These are phyloP conservation scores for Heliocidaris tuberculata DNA, from an alignment of 35 echinoderm and acorn worm genomes.

Conservation along the genomic window DNA sequence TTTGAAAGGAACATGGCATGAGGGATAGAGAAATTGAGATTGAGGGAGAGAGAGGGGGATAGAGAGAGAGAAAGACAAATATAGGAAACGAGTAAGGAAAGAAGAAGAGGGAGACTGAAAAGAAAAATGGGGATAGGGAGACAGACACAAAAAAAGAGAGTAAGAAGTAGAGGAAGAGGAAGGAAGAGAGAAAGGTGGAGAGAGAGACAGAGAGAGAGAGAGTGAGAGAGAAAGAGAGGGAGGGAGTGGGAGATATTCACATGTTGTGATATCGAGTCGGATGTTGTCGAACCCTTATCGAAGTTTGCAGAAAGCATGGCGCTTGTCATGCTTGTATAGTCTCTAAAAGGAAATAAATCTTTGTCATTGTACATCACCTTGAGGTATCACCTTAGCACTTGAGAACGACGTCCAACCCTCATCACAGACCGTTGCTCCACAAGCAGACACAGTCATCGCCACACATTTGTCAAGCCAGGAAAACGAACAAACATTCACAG, in stretches of 20 bases:
- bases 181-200: background rate
- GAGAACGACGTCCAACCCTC: background rate
- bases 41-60: too few species aligned
- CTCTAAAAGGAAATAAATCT: background rate
- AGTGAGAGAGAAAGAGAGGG: background rate
- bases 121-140: too few species aligned
- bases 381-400: constrained; percentile 16
- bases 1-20: too few species aligned
- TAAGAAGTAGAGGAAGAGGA: background rate
- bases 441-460: background rate
- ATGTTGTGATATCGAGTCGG: background rate
- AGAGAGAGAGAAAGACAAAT: too few species aligned
- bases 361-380: background rate
- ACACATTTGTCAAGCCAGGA: background rate
- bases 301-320: background rate
- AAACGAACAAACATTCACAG: background rate
- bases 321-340: background rate
- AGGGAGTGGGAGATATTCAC: background rate
- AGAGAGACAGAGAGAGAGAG: background rate
- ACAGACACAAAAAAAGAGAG: background rate
- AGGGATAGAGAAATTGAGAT: too few species aligned
- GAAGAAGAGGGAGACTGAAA: background rate
- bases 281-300: background rate
- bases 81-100: too few species aligned
- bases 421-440: background rate